Base-by-base conservation (phyloP, 1,140 invertebrate genomes). In the Lordiphosa clarofinis region DNA sequence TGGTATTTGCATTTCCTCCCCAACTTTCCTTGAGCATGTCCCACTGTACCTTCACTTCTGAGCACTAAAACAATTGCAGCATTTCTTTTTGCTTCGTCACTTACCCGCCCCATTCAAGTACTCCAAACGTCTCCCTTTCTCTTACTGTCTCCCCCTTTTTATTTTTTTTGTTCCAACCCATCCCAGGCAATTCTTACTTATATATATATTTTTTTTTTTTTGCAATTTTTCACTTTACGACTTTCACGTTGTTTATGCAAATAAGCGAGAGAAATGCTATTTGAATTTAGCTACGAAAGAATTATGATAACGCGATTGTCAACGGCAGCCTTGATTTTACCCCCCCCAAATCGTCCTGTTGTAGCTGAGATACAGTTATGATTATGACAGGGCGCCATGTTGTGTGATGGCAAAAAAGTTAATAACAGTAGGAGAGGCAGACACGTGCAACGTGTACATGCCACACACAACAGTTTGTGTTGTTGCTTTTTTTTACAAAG, bases 261-360 rank as follows among this genome's bases (percentile, higher is more conserved):
- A 84, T 84, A 67, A 72, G 73, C 79, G 69, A 68, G 43, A 46
- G 43, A 84, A 82, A 78, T 72, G 53, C 76, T 73, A 76, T 82
- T 81, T 76, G 72, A 81, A 53, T 82, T 73, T 73, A 84, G 47
- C 58, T 50, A 63, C 19, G 59, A 69, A 73, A 72, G 68, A 84
- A 82, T 84, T 84, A 86, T 69, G 79, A 58, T 86, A 86, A 79
- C 69, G 79, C 69, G 79, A 78, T 86, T 86, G 73, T 84, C 78
- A 78, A 69, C 72, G 68, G 61, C 71, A 63, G 64, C 42, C 69
- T 44, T 73, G 69, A 73, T 73, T 66, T 72, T 53, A 56, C n/a
- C n/a, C 53, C 60, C 57, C 33, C 37, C n/a, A 21, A 21, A 2
- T 54, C 38, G 44, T 52, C 47, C 12, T 39, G 35, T 19, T 50